A percentile compares a stretch with the other conserved stretches of the same genome.
These are phyloP conservation scores for Oasisia sp. DNA, from an alignment of 2,888 invertebrate genomes.

Conservation along the genomic window DNA sequence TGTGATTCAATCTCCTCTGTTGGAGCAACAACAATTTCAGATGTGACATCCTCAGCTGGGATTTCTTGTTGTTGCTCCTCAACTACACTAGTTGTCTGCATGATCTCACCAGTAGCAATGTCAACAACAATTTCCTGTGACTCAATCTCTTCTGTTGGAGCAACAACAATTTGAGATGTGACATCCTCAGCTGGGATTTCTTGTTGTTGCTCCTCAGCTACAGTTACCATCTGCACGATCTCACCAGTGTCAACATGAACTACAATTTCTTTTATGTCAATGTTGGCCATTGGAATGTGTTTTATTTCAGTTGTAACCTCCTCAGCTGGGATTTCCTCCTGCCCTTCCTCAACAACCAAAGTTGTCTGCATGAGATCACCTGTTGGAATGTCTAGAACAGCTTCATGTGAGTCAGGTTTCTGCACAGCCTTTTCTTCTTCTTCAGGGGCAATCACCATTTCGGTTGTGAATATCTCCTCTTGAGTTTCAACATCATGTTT, in stretches of 20 bases:
- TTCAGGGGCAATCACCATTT: not conserved
- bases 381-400: not conserved
- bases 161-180: not conserved
- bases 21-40: not conserved
- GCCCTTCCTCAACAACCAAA: not conserved
- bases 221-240: not conserved
- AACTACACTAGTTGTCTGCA: not conserved
- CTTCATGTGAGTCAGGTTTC: not conserved
- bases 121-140: not conserved
- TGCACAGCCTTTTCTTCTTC: not conserved
- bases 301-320: not conserved
- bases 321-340: not conserved
- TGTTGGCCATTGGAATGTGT: not conserved
- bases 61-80: not conserved
- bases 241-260: not conserved
- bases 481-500: not conserved
- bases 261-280: not conserved
- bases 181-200: not conserved
- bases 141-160: not conserved
- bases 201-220: not conserved
- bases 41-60: not conserved
- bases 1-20: not conserved
- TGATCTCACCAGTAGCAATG: not conserved
- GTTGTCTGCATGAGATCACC: not conserved
- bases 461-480: not conserved